Conservation (phyloP, 2,113 vertebrate genomes). For the Saccopteryx leptura region DNA sequence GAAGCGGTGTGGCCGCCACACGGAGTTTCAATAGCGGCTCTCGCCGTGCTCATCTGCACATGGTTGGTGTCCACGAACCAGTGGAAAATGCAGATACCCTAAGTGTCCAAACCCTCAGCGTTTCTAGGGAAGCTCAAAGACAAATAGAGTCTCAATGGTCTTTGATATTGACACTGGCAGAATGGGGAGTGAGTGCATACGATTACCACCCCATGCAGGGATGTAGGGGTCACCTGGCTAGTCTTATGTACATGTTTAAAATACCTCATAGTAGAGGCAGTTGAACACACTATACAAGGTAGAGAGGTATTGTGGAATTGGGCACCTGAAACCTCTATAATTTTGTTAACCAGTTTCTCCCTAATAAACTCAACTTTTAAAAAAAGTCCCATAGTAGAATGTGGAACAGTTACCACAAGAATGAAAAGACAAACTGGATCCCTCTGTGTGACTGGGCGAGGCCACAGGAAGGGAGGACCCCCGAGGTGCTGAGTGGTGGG, state of each 20-base stretch:
- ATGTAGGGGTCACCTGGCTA: not conserved
- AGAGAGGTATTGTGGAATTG: too few species aligned
- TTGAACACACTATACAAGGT: too few species aligned
- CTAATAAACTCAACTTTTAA: too few species aligned
- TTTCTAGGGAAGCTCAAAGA: not conserved
- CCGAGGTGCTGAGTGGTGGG: too few species aligned
- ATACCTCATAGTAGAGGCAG: not conserved
- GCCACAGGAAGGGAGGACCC: not conserved
- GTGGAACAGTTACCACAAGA: not conserved
- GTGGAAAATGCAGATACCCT: not conserved
- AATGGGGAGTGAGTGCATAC: not conserved
- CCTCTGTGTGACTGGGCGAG: not conserved
- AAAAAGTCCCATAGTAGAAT: not conserved
- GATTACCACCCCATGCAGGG: too few species aligned
- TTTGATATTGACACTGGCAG: not conserved
- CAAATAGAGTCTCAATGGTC: not conserved
- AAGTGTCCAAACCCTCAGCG: not conserved
- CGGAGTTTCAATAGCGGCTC: not conserved
- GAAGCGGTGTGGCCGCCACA: not conserved
- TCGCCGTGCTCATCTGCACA: not conserved
- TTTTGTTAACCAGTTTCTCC: too few species aligned
- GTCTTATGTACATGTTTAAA: not conserved
- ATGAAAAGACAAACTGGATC: not conserved
- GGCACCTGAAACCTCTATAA: too few species aligned
- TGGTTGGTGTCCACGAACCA: accelerated